phyloP scores from a whole-genome alignment of 2,888 invertebrate species.

The Latrodectus hesperus region DNA sequence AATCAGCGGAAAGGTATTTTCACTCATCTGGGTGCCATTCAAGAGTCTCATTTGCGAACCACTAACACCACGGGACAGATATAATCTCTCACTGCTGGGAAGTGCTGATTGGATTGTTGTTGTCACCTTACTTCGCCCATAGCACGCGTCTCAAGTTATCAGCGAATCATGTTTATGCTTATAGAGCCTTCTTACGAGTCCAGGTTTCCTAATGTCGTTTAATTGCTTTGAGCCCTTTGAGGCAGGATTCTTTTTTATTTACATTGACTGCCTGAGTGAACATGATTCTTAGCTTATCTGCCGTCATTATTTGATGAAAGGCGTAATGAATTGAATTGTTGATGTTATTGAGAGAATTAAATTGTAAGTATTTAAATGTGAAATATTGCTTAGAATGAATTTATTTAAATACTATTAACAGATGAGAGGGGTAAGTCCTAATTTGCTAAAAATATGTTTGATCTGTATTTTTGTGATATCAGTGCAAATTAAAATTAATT shows the following conservation, averaged over 20 bases:
- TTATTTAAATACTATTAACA: no score
- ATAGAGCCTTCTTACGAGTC: background rate
- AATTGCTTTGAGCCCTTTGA: background rate
- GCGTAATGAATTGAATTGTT: no score
- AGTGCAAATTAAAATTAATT: no score
- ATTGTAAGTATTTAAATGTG: no score
- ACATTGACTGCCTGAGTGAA: no score
- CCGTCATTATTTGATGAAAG: no score
- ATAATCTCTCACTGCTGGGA: conserved; percentile 33
- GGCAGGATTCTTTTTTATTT: background rate
- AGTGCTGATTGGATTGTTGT: conserved; percentile 58
- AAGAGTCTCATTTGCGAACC: conserved; percentile 24
- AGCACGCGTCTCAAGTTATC: background rate
- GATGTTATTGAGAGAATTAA: no score
- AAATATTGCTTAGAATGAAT: no score
- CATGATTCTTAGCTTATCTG: no score
- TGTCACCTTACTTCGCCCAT: conserved; percentile 30
- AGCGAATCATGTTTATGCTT: background rate
- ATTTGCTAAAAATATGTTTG: no score
- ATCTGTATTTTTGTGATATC: no score
- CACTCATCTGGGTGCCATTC: conserved; percentile 5
- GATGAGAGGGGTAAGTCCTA: no score
- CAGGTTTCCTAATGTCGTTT: background rate
- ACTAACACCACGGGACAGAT: conserved; percentile 17
- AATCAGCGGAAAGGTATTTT: background rate